Percentiles rank a stretch among this genome's conserved stretches.
Evolutionary conservation across 2,797 vertebrate species (phyloP).

Genomic region (Poeciliopsis turneri): DNA sequence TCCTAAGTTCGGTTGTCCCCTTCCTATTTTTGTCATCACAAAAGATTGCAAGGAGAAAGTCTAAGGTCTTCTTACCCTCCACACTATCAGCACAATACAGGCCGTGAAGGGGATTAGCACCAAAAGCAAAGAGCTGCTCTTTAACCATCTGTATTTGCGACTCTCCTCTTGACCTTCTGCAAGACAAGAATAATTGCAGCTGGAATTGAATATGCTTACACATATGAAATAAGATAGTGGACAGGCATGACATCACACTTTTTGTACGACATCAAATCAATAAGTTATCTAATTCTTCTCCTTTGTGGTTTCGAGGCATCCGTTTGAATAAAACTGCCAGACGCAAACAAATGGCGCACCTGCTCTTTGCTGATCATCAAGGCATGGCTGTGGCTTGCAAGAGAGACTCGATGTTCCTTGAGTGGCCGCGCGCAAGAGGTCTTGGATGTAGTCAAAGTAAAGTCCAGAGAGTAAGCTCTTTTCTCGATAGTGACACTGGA

Average conservation of each 20-base stretch:
- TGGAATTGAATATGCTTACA: constrained; percentile 25
- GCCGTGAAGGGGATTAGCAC: constrained; percentile 64
- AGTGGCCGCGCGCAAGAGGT: constrained; percentile 70
- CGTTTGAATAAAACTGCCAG: constrained; percentile 10
- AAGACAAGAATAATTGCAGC: constrained; percentile 32
- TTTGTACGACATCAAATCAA: constrained; percentile 38
- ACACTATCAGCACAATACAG: constrained; percentile 62
- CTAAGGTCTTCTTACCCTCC: constrained; percentile 55
- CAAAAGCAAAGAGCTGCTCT: constrained; percentile 64
- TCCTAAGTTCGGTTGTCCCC: not conserved
- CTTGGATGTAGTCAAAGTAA: constrained; percentile 81
- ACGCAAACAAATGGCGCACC: constrained; percentile 61
- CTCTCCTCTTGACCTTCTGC: constrained; percentile 61
- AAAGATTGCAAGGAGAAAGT: not conserved
- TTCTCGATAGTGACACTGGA: constrained; percentile 82
- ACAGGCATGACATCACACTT: not conserved
- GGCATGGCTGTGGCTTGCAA: constrained; percentile 79
- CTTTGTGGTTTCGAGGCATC: constrained; percentile 2
- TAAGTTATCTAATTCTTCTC: constrained; percentile 9
- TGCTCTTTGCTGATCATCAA: constrained; percentile 58
- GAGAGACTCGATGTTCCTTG: constrained; percentile 66
- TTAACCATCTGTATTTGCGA: constrained; percentile 49
- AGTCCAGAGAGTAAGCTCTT: constrained; percentile 68
- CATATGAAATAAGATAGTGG: constrained; percentile 28
- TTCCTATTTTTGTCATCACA: not conserved